Base-by-base conservation (phyloP, 2,888 invertebrate genomes). In the Lasioglossum lativentre region DNA sequence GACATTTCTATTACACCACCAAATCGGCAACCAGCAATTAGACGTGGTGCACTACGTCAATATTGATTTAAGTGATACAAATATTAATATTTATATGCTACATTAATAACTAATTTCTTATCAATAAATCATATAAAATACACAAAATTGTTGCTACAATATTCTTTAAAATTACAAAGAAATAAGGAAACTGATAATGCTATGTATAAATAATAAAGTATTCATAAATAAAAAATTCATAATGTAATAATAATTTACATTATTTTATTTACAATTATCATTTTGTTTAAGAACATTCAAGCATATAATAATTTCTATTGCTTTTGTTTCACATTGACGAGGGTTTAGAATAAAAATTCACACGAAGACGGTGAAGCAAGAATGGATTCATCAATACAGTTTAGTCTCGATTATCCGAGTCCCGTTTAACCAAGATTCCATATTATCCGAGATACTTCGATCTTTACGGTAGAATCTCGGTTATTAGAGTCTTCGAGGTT, bases 1-100 rank as follows among this genome's bases (percentile, higher is more conserved):
- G 99, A 99, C 95, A 99, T 99, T 92, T 98, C 99, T 10, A 99
- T 99, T 83, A 97, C 97, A 42, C 97, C 98, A 56, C 98, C 98
- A 0, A 97, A 97, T 91, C 96, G 98, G 94, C 97, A 97, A 79
- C 96, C 96, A 1, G 95, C 96, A 90, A 95, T 96, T 89, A 96
- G 97, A 95, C 96, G 97, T 91, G 95, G 96, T 68, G 96, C 97
- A 80, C 96, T 97, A 75, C 96, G 95, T 74, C 95, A 95, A 85
- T 95, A 95, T 86, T 95, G 89, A 94, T 59, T n/a, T 75, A 34
- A 34, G 4, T 38, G 74, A 80, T 4, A 76, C 23, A 38, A 2
- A 47, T 70, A 14, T 30, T 56, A 52, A 14, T 59, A 14, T 78
- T 27, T 76, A 40, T 63, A 83, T 76, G 4, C 80, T 70, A 71